phyloP scores from a whole-genome alignment of 1,140 invertebrate genomes.

The Scaptomyza montana region DNA sequence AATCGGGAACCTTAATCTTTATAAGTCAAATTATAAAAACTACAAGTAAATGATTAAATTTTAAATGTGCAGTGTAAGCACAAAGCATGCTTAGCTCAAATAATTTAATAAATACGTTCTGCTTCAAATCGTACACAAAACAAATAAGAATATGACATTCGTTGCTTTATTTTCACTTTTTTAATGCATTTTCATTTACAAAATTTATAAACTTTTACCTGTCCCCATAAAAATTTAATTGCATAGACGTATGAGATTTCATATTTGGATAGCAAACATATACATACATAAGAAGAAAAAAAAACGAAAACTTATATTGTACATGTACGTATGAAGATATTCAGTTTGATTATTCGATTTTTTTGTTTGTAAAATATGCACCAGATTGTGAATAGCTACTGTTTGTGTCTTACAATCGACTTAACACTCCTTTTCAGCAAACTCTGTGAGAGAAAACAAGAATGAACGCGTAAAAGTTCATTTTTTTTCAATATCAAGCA shows the following conservation, averaged over 20 bases:
- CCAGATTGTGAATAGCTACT: background rate
- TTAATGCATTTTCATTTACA: constrained; percentile 22
- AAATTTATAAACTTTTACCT: constrained; percentile 27
- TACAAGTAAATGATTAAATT: no score
- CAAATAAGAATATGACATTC: background rate
- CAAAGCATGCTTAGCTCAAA: no score
- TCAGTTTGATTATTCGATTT: background rate
- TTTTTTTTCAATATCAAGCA: background rate
- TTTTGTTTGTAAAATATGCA: background rate
- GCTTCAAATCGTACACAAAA: background rate
- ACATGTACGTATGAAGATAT: background rate
- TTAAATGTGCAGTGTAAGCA: no score
- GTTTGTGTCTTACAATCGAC: background rate
- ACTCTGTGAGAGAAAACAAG: no score
- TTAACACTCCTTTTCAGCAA: no score
- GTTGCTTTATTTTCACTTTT: constrained; percentile 22
- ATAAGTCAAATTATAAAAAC: no score
- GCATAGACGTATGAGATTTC: constrained; percentile 32
- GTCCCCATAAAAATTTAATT: constrained; percentile 1
- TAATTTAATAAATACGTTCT: no score
- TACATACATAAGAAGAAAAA: no score
- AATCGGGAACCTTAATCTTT: no score
- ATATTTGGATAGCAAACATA: no score
- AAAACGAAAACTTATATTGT: background rate
- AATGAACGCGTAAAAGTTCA: background rate